Evolutionary conservation across 2,113 vertebrate species (phyloP).

Genomic region (Chionomys nivalis): DNA sequence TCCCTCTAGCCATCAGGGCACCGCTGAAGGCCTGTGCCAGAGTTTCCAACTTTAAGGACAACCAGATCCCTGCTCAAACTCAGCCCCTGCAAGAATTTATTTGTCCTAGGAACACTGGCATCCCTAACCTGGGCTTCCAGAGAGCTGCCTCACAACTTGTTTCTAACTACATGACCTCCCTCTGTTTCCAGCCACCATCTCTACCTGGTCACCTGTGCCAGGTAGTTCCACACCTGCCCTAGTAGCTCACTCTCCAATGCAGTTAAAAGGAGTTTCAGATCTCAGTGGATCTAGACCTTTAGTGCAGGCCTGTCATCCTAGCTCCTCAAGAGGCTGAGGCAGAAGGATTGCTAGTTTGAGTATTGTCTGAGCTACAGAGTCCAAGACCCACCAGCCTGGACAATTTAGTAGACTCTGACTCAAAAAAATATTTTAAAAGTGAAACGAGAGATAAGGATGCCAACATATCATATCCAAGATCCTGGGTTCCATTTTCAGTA

Average conservation of each 20-base stretch:
- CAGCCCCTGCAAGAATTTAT: fast-evolving
- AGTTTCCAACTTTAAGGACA: background rate
- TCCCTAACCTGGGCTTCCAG: background rate
- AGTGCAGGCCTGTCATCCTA: background rate
- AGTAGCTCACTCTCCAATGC: background rate
- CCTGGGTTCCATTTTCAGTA: background rate
- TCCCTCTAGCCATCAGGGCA: background rate
- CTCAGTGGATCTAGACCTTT: too few species aligned
- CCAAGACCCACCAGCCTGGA: background rate
- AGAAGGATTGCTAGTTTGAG: background rate
- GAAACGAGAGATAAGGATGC: too few species aligned
- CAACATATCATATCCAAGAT: background rate
- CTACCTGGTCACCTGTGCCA: background rate
- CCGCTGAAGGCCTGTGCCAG: fast-evolving
- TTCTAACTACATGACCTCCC: too few species aligned
- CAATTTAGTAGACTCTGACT: background rate
- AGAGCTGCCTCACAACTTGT: background rate
- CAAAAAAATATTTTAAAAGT: background rate
- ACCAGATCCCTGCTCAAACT: too few species aligned
- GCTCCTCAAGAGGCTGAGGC: background rate
- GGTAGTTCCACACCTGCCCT: background rate
- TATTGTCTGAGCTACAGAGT: background rate
- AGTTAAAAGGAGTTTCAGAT: background rate
- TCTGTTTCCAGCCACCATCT: background rate
- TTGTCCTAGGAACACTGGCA: background rate